Conservation (phyloP, 1,140 invertebrate species). For the Scaptomyza graminum region DNA sequence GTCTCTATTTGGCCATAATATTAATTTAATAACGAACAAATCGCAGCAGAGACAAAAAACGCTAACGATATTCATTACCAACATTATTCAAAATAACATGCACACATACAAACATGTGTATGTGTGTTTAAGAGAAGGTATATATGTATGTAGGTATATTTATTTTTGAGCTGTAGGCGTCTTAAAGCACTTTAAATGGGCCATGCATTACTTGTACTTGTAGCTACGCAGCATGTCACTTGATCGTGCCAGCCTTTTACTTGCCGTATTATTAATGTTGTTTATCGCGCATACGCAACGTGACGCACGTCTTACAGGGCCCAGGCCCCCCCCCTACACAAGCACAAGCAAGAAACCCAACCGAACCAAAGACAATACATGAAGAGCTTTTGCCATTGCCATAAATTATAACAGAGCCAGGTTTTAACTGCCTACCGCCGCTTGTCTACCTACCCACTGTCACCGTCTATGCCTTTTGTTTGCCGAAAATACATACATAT, state of each 20-base stretch:
- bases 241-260: constrained; percentile 57
- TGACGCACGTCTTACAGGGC: constrained; percentile 52
- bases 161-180: constrained; percentile 42
- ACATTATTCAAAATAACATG: constrained; percentile 16
- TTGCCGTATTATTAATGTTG: constrained; percentile 66
- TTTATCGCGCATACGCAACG: constrained; percentile 71
- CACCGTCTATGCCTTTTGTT: constrained; percentile 34
- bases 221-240: constrained; percentile 43
- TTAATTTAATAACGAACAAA: constrained; percentile 35
- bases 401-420: constrained; percentile 43
- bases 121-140: neutral
- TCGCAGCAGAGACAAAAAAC: constrained; percentile 17
- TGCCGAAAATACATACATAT: constrained; percentile 32
- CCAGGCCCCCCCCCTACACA: no score
- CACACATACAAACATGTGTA: no score
- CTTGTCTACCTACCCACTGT: constrained; percentile 67
- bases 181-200: constrained; percentile 47
- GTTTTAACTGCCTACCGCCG: constrained; percentile 44
- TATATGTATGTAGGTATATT: neutral
- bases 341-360: constrained; percentile 13
- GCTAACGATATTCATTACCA: constrained; percentile 23
- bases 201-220: constrained; percentile 30
- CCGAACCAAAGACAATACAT: constrained; percentile 49
- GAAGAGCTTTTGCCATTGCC: constrained; percentile 42
- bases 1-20: constrained; percentile 34